Evolutionary conservation across 1,140 invertebrate species (phyloP).

Genomic region (Condylostylus longicornis): DNA sequence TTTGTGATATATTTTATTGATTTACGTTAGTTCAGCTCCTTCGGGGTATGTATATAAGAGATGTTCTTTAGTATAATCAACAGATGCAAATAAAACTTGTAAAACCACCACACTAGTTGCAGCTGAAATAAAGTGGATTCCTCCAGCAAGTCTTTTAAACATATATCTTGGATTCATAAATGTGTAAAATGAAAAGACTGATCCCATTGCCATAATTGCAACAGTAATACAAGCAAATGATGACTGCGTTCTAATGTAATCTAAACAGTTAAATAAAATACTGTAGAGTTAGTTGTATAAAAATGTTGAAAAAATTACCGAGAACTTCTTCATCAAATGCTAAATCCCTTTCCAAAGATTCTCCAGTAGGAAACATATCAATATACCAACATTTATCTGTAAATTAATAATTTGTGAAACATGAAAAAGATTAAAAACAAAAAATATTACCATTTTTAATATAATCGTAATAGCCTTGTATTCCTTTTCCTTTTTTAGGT

Average conservation of each 20-base stretch:
- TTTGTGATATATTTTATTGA: conserved; percentile 6
- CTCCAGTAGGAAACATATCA: conserved; percentile 41
- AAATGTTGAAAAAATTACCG: conserved; percentile 32
- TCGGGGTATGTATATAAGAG: conserved; percentile 51
- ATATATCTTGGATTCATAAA: conserved; percentile 75
- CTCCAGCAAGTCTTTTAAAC: conserved; percentile 73
- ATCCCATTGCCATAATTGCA: conserved; percentile 63
- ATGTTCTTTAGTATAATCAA: conserved; percentile 52
- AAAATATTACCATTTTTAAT: conserved; percentile 19
- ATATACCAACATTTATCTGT: conserved; percentile 43
- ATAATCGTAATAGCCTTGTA: conserved; percentile 22
- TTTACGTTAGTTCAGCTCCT: conserved; percentile 43
- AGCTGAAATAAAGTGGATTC: conserved; percentile 67
- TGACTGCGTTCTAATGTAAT: conserved; percentile 66
- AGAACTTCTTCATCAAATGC: conserved; percentile 40
- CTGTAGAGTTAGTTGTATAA: conserved; percentile 8
- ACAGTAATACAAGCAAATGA: conserved; percentile 72
- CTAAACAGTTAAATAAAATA: conserved; percentile 38
- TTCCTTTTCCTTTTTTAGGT: conserved; percentile 16
- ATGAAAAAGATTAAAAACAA: not conserved
- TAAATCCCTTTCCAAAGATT: conserved; percentile 35
- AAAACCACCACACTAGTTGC: conserved; percentile 61
- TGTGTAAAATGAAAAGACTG: conserved; percentile 70
- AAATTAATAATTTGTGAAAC: conserved; percentile 12
- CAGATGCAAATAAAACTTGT: conserved; percentile 58